These are phyloP conservation scores for Hycleus phaleratus DNA, from an alignment of 1,140 invertebrate genomes.

Conservation along the genomic window DNA sequence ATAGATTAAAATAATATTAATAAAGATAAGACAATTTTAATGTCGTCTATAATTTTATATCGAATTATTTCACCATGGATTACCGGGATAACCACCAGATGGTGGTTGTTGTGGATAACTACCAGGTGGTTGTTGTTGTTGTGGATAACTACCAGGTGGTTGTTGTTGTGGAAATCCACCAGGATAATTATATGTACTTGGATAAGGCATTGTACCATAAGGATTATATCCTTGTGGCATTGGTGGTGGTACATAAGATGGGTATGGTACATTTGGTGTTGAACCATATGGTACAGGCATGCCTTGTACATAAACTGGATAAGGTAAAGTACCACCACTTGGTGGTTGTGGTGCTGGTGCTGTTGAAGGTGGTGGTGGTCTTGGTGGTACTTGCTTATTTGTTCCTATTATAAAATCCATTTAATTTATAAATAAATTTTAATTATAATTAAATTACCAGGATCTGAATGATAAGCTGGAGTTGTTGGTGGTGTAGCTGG, in stretches of 20 bases:
- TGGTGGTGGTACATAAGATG: slow-evolving; percentile 60
- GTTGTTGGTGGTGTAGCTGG: slow-evolving; percentile 34
- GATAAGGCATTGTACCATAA: slow-evolving; percentile 71
- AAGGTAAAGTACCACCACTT: slow-evolving; percentile 46
- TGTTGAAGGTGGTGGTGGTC: slow-evolving; percentile 33
- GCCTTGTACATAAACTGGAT: slow-evolving; percentile 56
- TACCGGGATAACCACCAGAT: slow-evolving; percentile 2
- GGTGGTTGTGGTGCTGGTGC: slow-evolving; percentile 43
- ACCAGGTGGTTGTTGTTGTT: slow-evolving; percentile 20
- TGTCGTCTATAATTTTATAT: no score
- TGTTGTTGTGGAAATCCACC: slow-evolving; percentile 41
- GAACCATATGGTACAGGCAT: slow-evolving; percentile 75
- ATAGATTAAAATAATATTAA: no score
- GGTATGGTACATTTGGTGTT: slow-evolving; percentile 55
- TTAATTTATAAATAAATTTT: slow-evolving; percentile 8
- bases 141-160: slow-evolving; percentile 20
- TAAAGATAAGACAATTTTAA: no score
- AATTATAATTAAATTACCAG: slow-evolving; percentile 10
- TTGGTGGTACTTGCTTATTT: slow-evolving; percentile 17
- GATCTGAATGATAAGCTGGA: slow-evolving; percentile 46
- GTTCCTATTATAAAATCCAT: neutral
- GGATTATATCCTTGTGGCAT: slow-evolving; percentile 81
- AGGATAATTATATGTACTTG: slow-evolving; percentile 47
- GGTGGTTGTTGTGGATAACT: neutral
- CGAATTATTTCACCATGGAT: slow-evolving; percentile 2